Base-by-base conservation (phyloP, 1,140 invertebrate genomes). In the Drosophila serrata region DNA sequence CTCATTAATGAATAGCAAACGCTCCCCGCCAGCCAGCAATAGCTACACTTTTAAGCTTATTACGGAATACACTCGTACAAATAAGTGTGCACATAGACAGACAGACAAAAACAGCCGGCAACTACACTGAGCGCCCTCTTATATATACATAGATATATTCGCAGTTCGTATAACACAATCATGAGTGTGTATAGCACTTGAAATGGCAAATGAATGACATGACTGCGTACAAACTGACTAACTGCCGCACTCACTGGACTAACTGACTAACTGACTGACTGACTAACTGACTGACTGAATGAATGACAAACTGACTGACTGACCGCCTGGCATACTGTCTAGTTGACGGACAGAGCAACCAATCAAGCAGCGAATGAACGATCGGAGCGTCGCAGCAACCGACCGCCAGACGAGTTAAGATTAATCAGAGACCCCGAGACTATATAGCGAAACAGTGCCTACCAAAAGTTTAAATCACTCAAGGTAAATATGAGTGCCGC, bases 121-220 rank as follows among this genome's bases (percentile, higher is more conserved):
- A 68, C 64, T 68, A 68, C 37, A 68, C 57, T 64, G 60, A 42
- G 27, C 60, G 43, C 17, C 22, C 27, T 9, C 31, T 9, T 33
- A 33, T 33, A 33, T 33, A 31, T 31, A 4, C 61, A 60, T 64
- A 72, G 19, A 59, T 33, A 39, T 60, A 53, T 63, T 31, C 60
- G 17, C 24, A 24, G 39, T 45, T 42, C 53, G 48, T 79, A 75
- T 58, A 59, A 59, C 58, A 57, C 61, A 69, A 48, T 72, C 65
- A 76, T 76, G 70, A 76, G 80, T 87, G 76, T 77, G 76, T 82
- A 84, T 55, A 90, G 80, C 84, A 90, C 85, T 90, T 85, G 85
- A 81, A 88, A 88, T 85, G 76, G 85, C 86, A 88, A 88, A 88
- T 88, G 85, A 90, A 88, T 88, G 86, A 88, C 85, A 81, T 57